Conservation (phyloP, 2,888 invertebrate species). For the Arrhopalites spinosus region DNA sequence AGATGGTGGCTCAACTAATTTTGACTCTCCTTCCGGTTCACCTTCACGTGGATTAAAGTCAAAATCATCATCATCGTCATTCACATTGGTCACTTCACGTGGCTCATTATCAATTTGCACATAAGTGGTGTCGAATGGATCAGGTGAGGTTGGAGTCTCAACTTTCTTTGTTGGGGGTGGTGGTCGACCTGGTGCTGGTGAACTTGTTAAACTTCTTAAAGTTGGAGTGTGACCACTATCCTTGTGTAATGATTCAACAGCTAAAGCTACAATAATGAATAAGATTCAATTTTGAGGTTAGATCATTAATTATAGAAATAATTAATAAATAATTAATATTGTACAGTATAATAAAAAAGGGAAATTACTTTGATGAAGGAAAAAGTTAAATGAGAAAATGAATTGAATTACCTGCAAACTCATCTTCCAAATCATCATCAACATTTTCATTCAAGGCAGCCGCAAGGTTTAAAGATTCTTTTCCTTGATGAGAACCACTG, state of each 20-base stretch:
- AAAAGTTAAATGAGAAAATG: too few species aligned
- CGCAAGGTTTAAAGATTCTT: conserved; percentile 50
- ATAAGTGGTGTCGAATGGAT: conserved; percentile 62
- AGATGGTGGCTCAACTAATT: background rate
- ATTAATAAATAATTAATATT: too few species aligned
- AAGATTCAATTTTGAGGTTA: too few species aligned
- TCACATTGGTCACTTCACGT: conserved; percentile 20
- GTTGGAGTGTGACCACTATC: too few species aligned
- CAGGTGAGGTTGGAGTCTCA: conserved; percentile 56
- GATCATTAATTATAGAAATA: too few species aligned
- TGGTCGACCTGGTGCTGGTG: conserved; percentile 42
- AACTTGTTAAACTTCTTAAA: too few species aligned
- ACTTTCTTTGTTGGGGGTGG: conserved; percentile 59
- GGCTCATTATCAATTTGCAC: conserved; percentile 54
- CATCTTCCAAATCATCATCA: conserved; percentile 72
- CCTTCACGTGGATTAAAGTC: conserved; percentile 56
- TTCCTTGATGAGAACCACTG: too few species aligned
- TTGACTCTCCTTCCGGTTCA: conserved; percentile 42
- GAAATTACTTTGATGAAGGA: too few species aligned
- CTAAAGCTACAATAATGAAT: too few species aligned
- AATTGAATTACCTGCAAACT: too few species aligned
- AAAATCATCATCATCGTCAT: conserved; percentile 55
- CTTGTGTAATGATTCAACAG: conserved; percentile 74
- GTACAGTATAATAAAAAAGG: too few species aligned
- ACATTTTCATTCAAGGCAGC: conserved; percentile 51